Evolutionary conservation across 2,888 invertebrate genomes (phyloP), one percentile per base, ranked within the genome.

Genomic region (Alsophila aescularia): DNA sequence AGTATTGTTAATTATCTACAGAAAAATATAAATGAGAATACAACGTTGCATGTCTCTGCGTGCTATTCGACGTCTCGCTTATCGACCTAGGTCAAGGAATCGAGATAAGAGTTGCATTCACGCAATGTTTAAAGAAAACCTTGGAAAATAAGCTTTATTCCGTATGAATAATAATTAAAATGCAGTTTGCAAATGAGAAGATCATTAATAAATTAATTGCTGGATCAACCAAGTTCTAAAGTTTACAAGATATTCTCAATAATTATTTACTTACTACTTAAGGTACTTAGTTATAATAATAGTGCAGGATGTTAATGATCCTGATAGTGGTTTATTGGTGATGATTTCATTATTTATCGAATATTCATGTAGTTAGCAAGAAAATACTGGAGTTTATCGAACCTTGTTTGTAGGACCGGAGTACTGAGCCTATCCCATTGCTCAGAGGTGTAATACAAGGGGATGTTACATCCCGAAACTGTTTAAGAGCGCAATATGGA

Each of bases 31-130:
- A 27, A 27, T 27, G 2, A 2, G 5, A 29, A 29, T 29, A 29
- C 21, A 5, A 5, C 8, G 29, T 29, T 18, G 32, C 44, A 58
- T 58, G 51, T 44, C 36, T 45, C 64, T 68, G 69, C 65, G 66
- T 65, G 60, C 52, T 37, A 35, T 52, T 55, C 56, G 73, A 73
- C 64, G 60, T 59, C 34, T 52, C 35, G 49, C 65, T 72, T 75
- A 76, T 80, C 81, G 66, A 58, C 75, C 69, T 78, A 76, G 82
- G 81, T 83, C 83, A 83, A 81, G 83, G 79, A 50, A 52, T 59
- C 51, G 48, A 58, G 72, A 75, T 75, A 69, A 72, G 66, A 52
- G 45, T 44, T 73, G 73, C 75, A 74, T 73, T 67, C 63, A 67
- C 66, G 66, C 66, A 62, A 66, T 27, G 31, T 24, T 15, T 32